Evolutionary conservation across 2,113 vertebrate genomes (phyloP), one percentile per base, ranked within the genome.

Genomic region (Lagopus leucura): DNA sequence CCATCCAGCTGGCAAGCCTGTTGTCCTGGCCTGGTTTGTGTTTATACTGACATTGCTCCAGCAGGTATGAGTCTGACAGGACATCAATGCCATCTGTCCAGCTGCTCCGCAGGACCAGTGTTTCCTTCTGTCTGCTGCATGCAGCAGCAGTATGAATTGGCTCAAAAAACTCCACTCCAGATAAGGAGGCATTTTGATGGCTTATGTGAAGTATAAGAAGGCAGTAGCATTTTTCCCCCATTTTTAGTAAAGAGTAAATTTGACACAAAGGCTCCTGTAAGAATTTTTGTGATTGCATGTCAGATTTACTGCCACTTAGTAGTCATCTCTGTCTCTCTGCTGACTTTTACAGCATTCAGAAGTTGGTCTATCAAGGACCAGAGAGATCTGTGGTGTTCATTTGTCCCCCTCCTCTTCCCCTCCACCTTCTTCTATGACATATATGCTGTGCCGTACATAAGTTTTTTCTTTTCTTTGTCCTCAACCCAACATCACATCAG

Each of bases 301-400:
- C 4, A 75, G 43, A 52, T 67, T 54, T 60, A 47, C 4, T 87
- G 65, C 16, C n/a, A 25, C 12, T 8, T 67, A 38, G 54, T 65
- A 45, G 3, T 66, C 20, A 63, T 34, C 13, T 38, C 8, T 21
- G 48, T 30, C 8, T 54, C 9, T 30, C 24, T 55, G 54, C 48
- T 81, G 77, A n/a, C 13, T 32, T 67, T 48, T 13, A 45, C 30
- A 47, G 6, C 28, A 5, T 21, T 83, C 54, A 65, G 58, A 65
- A 80, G 16, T 2, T 69, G n/a, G 1, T 45, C 67, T 50, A 36
- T 4, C 21, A 47, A 10, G 40, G 2, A 61, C 2, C 2, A 4
- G 38, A 74, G 69, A 66, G 19, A 30, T 58, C 27, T 15, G 4
- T 21, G 32, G 7, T 7, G 8, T 21, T 5, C 22, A 64, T 82